Evolutionary conservation across 2,113 vertebrate species (phyloP).

Genomic region (Phrynosoma blainvillii): DNA sequence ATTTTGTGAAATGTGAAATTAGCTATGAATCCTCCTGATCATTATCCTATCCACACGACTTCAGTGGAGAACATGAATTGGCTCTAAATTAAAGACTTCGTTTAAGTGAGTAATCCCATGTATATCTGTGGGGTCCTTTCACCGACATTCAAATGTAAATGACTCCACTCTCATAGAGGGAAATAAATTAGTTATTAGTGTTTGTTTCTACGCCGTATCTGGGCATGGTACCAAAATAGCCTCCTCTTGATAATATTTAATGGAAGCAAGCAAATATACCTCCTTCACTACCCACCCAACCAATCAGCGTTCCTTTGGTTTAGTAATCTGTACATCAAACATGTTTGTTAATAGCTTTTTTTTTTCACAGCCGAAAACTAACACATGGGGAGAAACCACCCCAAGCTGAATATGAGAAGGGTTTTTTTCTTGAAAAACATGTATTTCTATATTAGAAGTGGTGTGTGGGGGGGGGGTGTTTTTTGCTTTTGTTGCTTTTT

Average conservation of each 20-base stretch:
- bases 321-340: slow-evolving; percentile 44
- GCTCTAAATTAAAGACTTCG: neutral
- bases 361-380: slow-evolving; percentile 26
- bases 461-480: neutral
- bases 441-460: neutral
- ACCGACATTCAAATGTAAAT: slow-evolving; percentile 30
- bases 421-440: slow-evolving; percentile 5
- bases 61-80: neutral
- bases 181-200: slow-evolving; percentile 52
- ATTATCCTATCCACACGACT: neutral
- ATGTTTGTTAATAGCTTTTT: neutral
- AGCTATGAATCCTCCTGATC: neutral
- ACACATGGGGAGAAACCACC: neutral
- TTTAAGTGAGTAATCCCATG: neutral
- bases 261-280: slow-evolving; percentile 44
- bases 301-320: slow-evolving; percentile 37
- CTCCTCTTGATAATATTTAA: slow-evolving; percentile 42
- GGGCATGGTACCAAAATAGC: slow-evolving; percentile 33
- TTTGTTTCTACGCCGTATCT: slow-evolving; percentile 41
- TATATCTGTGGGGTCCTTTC: slow-evolving; percentile 11
- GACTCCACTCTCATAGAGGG: slow-evolving; percentile 24
- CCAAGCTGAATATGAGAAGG: slow-evolving; percentile 18
- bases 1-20: neutral
- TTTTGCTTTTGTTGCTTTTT: neutral
- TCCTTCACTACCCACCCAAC: slow-evolving; percentile 16